These are phyloP conservation scores for Hypsibius dujardini DNA, from an alignment of 1,140 invertebrate species.

Conservation along the genomic window DNA sequence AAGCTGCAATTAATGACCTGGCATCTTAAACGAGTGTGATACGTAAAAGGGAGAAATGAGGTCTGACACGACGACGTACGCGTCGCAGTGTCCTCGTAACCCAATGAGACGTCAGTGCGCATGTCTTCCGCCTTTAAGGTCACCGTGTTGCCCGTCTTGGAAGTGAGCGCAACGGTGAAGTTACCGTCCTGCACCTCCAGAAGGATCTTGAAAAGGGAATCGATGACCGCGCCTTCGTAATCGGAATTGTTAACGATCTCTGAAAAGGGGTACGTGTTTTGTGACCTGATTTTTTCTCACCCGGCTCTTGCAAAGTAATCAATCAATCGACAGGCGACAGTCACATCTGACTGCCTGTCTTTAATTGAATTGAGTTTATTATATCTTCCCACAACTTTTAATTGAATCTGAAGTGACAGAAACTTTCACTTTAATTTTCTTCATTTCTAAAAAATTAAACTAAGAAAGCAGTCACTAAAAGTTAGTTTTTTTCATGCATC, in stretches of 20 bases:
- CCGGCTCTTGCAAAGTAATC: no score
- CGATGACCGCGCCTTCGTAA: neutral
- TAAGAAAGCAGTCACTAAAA: no score
- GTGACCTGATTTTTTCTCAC: no score
- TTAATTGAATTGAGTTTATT: no score
- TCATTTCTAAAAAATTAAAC: no score
- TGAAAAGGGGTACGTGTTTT: no score
- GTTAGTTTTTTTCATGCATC: no score
- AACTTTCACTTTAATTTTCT: no score
- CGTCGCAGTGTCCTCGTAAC: neutral
- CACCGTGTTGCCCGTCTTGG: neutral
- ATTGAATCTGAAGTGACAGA: no score
- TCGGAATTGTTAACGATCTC: neutral
- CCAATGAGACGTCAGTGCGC: constrained; percentile 7
- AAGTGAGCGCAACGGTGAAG: neutral
- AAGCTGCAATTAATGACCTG: neutral
- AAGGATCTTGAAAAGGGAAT: constrained; percentile 2
- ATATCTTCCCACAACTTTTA: no score
- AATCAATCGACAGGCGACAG: no score
- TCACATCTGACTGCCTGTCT: no score
- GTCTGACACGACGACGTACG: neutral
- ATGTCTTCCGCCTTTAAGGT: constrained; percentile 3
- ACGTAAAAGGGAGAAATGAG: neutral
- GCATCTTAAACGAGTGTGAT: neutral
- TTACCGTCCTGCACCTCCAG: neutral